Evolutionary conservation across 2,797 vertebrate species (phyloP).

Genomic region (Acrossocheilus fasciatus): DNA sequence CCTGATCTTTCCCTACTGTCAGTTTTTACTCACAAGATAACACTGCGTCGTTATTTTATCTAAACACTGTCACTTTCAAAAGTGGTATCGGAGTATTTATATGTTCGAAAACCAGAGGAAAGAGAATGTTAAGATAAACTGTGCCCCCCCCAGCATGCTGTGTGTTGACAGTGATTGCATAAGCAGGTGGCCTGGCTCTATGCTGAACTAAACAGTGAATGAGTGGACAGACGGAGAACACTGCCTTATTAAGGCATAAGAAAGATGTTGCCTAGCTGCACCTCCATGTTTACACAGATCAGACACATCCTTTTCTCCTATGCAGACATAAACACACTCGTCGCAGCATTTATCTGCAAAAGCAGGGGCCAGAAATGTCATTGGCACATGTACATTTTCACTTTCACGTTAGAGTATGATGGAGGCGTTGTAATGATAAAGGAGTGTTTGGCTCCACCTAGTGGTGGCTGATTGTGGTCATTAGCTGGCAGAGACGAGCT

Average conservation of each 20-base stretch:
- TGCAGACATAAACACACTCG: constrained; percentile 32
- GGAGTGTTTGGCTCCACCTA: constrained; percentile 61
- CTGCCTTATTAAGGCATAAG: constrained; percentile 82
- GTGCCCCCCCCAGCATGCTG: background rate
- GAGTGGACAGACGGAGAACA: constrained; percentile 57
- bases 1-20: constrained; percentile 1
- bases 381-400: background rate
- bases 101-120: background rate
- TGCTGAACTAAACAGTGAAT: background rate
- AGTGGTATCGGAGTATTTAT: background rate
- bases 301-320: constrained; percentile 54
- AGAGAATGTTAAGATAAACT: background rate
- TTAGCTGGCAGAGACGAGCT: constrained; percentile 3
- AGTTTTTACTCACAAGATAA: background rate
- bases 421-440: constrained; percentile 1
- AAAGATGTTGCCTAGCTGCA: constrained; percentile 46
- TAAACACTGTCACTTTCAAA: constrained; percentile 16
- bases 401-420: background rate
- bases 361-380: background rate
- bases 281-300: constrained; percentile 64
- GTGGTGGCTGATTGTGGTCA: constrained; percentile 58
- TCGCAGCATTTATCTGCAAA: background rate
- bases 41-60: background rate
- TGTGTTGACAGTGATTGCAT: constrained; percentile 46
- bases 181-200: constrained; percentile 29